A percentile compares a stretch with the other conserved stretches of the same genome.
These are phyloP conservation scores for Cylas formicarius DNA, from an alignment of 1,140 invertebrate genomes.

Conservation along the genomic window DNA sequence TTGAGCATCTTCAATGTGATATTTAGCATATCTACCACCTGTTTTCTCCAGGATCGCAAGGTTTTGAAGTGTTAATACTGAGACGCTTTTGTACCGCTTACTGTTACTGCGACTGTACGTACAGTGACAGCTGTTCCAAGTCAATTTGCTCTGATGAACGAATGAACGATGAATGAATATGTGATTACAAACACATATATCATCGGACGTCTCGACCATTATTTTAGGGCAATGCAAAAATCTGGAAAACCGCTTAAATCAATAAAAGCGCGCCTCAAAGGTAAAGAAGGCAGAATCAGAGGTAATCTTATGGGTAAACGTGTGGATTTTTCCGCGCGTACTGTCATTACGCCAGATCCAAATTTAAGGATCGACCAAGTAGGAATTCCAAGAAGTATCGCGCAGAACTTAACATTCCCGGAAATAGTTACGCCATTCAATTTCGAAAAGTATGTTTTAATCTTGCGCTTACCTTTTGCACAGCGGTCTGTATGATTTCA, in stretches of 20 bases:
- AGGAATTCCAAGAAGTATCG: constrained; percentile 95
- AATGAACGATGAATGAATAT: no score
- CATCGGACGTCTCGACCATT: constrained; percentile 16
- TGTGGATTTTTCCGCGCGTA: constrained; percentile 98
- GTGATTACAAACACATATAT: no score
- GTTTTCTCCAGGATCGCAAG: no score
- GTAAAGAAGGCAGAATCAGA: constrained; percentile 96
- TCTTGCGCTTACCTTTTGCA: not conserved
- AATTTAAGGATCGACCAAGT: constrained; percentile 98
- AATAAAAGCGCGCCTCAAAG: constrained; percentile 83
- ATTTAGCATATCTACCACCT: no score
- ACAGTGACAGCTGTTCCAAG: no score
- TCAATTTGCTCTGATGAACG: no score
- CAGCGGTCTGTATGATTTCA: constrained; percentile 37
- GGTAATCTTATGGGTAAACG: constrained; percentile 99
- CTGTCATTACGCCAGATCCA: constrained; percentile 99
- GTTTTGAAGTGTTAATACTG: no score
- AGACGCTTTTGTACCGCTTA: no score
- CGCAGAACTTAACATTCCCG: constrained; percentile 98
- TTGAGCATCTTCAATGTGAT: no score
- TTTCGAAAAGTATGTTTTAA: constrained; percentile 68
- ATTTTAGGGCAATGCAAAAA: constrained; percentile 88
- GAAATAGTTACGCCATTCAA: constrained; percentile 99
- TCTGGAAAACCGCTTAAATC: constrained; percentile 98
- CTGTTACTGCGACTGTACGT: no score